Evolutionary conservation across 2,888 invertebrate species (phyloP).

Genomic region (Campopleginae sp.): DNA sequence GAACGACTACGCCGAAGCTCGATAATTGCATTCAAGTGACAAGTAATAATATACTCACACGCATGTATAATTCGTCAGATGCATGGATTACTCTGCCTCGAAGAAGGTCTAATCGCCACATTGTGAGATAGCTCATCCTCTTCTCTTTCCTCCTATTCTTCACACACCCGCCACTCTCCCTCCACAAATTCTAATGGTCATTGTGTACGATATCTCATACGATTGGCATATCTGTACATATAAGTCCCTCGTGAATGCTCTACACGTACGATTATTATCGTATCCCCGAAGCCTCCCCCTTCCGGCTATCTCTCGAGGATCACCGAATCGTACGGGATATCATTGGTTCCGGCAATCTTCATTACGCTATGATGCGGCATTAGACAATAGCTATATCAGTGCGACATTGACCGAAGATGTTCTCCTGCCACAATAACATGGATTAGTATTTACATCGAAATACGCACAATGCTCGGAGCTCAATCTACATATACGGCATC

Average conservation of each 20-base stretch:
- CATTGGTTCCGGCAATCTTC: constrained; percentile 61
- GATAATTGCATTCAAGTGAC: constrained; percentile 80
- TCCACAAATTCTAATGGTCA: constrained; percentile 42
- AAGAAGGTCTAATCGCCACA: constrained; percentile 68
- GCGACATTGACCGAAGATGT: constrained; percentile 28
- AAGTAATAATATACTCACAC: constrained; percentile 75
- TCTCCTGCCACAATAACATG: constrained; percentile 4
- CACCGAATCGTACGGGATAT: constrained; percentile 17
- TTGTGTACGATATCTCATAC: constrained; percentile 46
- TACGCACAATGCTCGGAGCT: neutral
- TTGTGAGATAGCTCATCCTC: neutral
- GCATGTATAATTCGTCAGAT: constrained; percentile 39
- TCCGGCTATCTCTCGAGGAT: neutral
- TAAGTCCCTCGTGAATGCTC: constrained; percentile 51
- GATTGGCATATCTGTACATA: constrained; percentile 46
- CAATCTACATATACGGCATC: neutral
- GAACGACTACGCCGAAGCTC: constrained; percentile 64
- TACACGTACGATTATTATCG: constrained; percentile 56
- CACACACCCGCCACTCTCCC: constrained; percentile 12
- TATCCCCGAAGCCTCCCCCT: neutral
- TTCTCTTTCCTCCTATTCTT: constrained; percentile 40
- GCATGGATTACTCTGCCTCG: neutral
- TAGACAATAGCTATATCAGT: constrained; percentile 55
- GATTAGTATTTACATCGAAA: constrained; percentile 24
- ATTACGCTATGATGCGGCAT: constrained; percentile 53